Conservation (phyloP, 2,113 vertebrate species). For the Seriola aureovittata region DNA sequence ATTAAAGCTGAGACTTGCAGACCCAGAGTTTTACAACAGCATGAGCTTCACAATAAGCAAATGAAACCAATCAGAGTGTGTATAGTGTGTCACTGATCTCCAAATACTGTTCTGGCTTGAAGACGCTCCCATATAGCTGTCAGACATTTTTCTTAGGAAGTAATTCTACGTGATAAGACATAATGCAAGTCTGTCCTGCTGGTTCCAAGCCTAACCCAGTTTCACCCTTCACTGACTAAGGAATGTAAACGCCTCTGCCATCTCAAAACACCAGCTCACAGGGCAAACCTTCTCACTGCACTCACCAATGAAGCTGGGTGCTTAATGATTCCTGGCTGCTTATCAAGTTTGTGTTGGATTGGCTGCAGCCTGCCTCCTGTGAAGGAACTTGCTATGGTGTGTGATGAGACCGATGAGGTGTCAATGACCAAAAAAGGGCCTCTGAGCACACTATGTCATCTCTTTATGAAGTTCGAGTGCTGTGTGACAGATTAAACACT, state of each 20-base stretch:
- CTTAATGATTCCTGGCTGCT: conserved; percentile 49
- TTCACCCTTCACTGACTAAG: conserved; percentile 50
- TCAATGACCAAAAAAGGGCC: conserved; percentile 65
- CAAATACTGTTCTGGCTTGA: neutral
- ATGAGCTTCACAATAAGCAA: neutral
- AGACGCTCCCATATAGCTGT: neutral
- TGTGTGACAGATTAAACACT: conserved; percentile 28
- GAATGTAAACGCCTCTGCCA: conserved; percentile 71
- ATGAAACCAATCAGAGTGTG: too few species aligned
- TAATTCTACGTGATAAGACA: neutral
- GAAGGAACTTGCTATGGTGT: conserved; percentile 4
- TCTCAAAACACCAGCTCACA: conserved; percentile 37
- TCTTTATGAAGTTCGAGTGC: conserved; percentile 38
- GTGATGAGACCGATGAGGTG: conserved; percentile 63
- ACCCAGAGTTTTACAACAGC: neutral
- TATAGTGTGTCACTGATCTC: neutral
- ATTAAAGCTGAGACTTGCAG: neutral
- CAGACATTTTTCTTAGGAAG: neutral
- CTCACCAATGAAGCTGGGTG: neutral
- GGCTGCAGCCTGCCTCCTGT: conserved; percentile 33
- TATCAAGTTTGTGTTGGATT: conserved; percentile 70
- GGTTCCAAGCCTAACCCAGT: conserved; percentile 30
- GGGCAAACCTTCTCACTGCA: conserved; percentile 34
- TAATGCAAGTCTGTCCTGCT: conserved; percentile 24
- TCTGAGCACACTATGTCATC: conserved; percentile 27